Percentiles rank a stretch among this genome's conserved stretches.
These are phyloP conservation scores for Picathartes gymnocephalus DNA, from an alignment of 2,113 vertebrate genomes.

Conservation along the genomic window DNA sequence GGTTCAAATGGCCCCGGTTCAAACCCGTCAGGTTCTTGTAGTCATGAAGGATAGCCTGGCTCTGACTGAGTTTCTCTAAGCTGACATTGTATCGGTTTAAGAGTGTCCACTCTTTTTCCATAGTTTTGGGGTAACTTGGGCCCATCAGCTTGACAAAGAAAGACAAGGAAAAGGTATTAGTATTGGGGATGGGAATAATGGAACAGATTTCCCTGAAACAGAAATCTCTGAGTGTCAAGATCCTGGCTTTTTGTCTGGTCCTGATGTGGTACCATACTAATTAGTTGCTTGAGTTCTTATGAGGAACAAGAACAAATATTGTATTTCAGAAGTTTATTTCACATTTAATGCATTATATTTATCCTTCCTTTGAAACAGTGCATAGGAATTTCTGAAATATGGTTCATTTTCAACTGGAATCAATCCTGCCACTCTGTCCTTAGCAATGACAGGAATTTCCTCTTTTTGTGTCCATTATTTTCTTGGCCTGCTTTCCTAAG, in stretches of 20 bases:
- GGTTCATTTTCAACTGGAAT: background rate
- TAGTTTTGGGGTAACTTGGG: background rate
- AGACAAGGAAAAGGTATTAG: background rate
- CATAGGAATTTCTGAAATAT: background rate
- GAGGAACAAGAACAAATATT: background rate
- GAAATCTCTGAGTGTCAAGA: background rate
- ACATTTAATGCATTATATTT: background rate
- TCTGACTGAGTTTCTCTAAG: background rate
- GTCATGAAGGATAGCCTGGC: slow-evolving; percentile 37
- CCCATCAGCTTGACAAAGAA: background rate
- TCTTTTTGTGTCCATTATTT: background rate
- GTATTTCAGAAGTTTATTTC: background rate
- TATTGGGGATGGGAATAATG: background rate
- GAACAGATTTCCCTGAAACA: background rate
- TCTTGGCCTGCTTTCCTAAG: background rate
- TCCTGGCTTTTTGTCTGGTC: background rate
- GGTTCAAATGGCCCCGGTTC: slow-evolving; percentile 77
- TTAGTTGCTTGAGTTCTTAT: background rate
- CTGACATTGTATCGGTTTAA: background rate
- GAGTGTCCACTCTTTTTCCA: slow-evolving; percentile 24
- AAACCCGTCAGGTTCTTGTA: slow-evolving; percentile 33
- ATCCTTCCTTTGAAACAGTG: background rate
- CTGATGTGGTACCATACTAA: background rate
- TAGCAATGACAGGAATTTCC: background rate
- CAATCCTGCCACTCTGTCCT: background rate